phyloP scores from a whole-genome alignment of 2,888 invertebrate genomes.

The Octodonta nipae region DNA sequence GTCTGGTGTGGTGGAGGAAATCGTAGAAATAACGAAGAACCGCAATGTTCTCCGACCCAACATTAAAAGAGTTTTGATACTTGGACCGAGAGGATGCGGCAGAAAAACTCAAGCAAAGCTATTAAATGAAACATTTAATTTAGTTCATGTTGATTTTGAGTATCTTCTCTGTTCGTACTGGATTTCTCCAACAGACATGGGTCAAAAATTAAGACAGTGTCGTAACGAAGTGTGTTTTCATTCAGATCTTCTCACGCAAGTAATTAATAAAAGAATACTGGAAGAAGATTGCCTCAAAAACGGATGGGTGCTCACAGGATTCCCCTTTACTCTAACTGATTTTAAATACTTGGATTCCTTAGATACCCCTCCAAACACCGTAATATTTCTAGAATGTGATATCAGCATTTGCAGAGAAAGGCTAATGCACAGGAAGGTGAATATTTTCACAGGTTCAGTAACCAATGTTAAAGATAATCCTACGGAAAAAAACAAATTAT shows the following conservation, averaged over 20 bases:
- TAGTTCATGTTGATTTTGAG: conserved; percentile 45
- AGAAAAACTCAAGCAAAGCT: conserved; percentile 41
- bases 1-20: conserved; percentile 30
- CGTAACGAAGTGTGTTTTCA: conserved; percentile 29
- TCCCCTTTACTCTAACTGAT: conserved; percentile 43
- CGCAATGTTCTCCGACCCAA: conserved; percentile 36
- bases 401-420: conserved; percentile 30
- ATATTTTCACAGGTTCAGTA: conserved; percentile 27
- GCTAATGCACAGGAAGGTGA: conserved; percentile 21
- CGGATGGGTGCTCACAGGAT: conserved; percentile 52
- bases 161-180: conserved; percentile 40
- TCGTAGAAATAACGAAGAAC: conserved; percentile 28
- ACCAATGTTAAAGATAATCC: conserved; percentile 19
- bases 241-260: conserved; percentile 28
- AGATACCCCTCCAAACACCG: conserved; percentile 46
- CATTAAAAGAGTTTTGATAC: conserved; percentile 43
- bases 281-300: conserved; percentile 43
- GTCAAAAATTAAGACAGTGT: conserved; percentile 25
- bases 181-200: conserved; percentile 28
- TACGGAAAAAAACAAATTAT: conserved; percentile 16
- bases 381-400: conserved; percentile 32
- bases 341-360: conserved; percentile 46
- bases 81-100: conserved; percentile 49
- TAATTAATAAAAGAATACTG: conserved; percentile 35
- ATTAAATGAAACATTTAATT: conserved; percentile 40